Evolutionary conservation across 2,113 vertebrate genomes (phyloP).

Genomic region (Burhinus oedicnemus): DNA sequence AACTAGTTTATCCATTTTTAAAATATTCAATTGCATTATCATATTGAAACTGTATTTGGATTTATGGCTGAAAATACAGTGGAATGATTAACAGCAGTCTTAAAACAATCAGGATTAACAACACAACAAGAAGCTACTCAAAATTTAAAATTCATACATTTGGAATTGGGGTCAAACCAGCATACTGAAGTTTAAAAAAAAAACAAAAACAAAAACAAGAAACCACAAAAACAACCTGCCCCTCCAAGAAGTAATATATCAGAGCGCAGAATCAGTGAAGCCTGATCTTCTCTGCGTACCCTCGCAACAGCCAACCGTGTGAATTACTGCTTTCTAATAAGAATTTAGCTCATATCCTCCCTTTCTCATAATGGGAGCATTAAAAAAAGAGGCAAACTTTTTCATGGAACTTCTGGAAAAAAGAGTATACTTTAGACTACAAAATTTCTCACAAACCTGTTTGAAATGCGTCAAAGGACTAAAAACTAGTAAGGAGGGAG

Average conservation of each 20-base stretch:
- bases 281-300: fast-evolving
- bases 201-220: not conserved
- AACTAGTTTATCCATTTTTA: not conserved
- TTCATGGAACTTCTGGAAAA: not conserved
- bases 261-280: not conserved
- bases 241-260: fast-evolving
- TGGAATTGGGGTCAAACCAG: not conserved
- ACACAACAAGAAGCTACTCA: not conserved
- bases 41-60: not conserved
- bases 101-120: not conserved
- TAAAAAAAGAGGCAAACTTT: not conserved
- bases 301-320: fast-evolving
- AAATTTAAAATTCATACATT: not conserved
- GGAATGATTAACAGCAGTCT: not conserved
- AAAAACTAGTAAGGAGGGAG: not conserved
- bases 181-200: not conserved
- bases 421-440: not conserved
- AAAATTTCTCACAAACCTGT: not conserved
- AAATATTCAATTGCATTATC: not conserved
- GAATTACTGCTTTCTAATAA: not conserved
- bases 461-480: not conserved
- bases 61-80: not conserved
- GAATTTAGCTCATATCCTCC: not conserved
- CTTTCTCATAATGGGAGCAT: not conserved
- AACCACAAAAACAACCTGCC: not conserved